These are phyloP conservation scores for Scelioninae gen. 1 DNA, from an alignment of 2,888 invertebrate species.

Conservation along the genomic window DNA sequence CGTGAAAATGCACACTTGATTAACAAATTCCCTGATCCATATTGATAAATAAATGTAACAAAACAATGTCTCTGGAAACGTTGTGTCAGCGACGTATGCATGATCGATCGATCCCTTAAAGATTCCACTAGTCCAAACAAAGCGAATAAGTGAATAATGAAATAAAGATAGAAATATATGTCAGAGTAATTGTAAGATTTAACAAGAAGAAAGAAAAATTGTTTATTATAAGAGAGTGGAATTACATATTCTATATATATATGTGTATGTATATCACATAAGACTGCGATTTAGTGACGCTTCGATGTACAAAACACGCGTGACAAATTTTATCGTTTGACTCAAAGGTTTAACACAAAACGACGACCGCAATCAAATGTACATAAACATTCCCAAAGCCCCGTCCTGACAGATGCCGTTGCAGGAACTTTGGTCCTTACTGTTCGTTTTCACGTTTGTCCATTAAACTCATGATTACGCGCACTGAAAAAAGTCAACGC, in stretches of 20 bases:
- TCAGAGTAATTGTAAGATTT: slow-evolving; percentile 65
- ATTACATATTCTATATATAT: slow-evolving; percentile 63
- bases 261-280: slow-evolving; percentile 66
- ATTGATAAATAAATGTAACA: slow-evolving; percentile 7
- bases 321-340: slow-evolving; percentile 52
- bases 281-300: slow-evolving; percentile 67
- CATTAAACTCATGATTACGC: background rate
- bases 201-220: slow-evolving; percentile 50
- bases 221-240: slow-evolving; percentile 63
- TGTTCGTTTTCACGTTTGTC: background rate
- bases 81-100: too few relatives aligned
- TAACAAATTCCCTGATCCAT: background rate
- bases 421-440: slow-evolving; percentile 15
- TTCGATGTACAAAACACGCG: slow-evolving; percentile 64
- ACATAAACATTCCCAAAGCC: slow-evolving; percentile 43
- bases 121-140: slow-evolving; percentile 71
- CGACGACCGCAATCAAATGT: slow-evolving; percentile 32
- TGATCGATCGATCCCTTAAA: slow-evolving; percentile 68
- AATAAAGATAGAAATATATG: slow-evolving; percentile 56
- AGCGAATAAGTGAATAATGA: slow-evolving; percentile 55
- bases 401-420: slow-evolving; percentile 3
- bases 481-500: slow-evolving; percentile 18
- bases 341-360: slow-evolving; percentile 54
- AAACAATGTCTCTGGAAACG: slow-evolving; percentile 39
- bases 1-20: slow-evolving; percentile 13